phyloP scores from a whole-genome alignment of 2,797 vertebrate genomes.

The Chrysocyon brachyurus region DNA sequence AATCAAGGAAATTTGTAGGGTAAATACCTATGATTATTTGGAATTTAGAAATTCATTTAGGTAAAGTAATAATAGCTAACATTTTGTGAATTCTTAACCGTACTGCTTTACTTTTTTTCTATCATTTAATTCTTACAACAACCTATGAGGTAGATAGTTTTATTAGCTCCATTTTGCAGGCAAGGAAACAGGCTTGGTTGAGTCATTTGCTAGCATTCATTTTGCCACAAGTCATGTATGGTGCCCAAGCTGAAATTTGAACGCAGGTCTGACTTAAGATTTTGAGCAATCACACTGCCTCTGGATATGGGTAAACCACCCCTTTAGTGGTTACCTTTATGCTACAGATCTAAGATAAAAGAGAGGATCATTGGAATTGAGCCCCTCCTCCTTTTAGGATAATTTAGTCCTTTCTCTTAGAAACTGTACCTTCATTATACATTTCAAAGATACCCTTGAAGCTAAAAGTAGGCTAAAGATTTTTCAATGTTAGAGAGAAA shows the following conservation, averaged over 20 bases:
- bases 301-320: neutral
- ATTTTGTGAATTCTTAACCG: constrained; percentile 29
- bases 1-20: neutral
- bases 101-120: neutral
- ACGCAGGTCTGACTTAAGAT: neutral
- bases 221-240: neutral
- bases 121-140: neutral
- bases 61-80: neutral
- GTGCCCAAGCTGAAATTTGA: constrained; percentile 9
- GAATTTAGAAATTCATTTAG: constrained; percentile 44
- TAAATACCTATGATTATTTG: neutral
- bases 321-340: constrained; percentile 34
- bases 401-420: constrained; percentile 45
- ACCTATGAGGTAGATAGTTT: constrained; percentile 9
- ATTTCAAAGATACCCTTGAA: constrained; percentile 36
- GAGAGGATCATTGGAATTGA: constrained; percentile 21
- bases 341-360: constrained; percentile 4
- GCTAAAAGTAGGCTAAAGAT: constrained; percentile 20
- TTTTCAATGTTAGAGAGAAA: constrained; percentile 38
- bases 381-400: neutral
- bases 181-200: constrained; percentile 41
- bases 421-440: neutral
- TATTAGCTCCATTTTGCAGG: neutral
- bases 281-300: constrained; percentile 22
- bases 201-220: neutral